Conservation (phyloP, 2,888 invertebrate genomes). For the Rosalia funebris region DNA sequence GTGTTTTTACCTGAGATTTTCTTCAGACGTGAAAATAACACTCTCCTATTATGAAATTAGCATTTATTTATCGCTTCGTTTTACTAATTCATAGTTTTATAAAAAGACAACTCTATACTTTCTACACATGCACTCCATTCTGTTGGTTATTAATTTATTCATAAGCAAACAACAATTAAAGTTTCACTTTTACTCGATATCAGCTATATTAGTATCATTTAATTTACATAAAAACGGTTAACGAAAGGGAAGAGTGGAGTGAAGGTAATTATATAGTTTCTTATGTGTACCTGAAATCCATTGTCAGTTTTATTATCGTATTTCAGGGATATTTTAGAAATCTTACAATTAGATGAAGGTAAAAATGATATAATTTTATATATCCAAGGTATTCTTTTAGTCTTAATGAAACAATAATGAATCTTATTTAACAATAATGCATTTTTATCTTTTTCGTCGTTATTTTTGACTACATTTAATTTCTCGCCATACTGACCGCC, state of each 20-base stretch:
- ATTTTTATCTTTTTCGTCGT: no score
- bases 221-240: neutral
- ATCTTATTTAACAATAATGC: no score
- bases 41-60: neutral
- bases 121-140: neutral
- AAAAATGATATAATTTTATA: no score
- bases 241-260: neutral
- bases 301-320: no score
- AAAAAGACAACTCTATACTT: neutral
- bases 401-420: no score
- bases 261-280: neutral
- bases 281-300: no score
- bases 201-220: neutral
- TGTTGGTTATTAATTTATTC: neutral
- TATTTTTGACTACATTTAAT: no score
- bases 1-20: no score
- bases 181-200: conserved; percentile 1
- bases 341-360: no score
- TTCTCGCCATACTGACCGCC: no score
- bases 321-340: no score
- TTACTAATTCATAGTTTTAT: neutral
- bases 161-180: neutral
- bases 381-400: no score
- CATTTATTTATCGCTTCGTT: neutral
- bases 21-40: neutral